Base-by-base conservation (phyloP, 2,113 vertebrate genomes). In the Australoheros scitulus region DNA sequence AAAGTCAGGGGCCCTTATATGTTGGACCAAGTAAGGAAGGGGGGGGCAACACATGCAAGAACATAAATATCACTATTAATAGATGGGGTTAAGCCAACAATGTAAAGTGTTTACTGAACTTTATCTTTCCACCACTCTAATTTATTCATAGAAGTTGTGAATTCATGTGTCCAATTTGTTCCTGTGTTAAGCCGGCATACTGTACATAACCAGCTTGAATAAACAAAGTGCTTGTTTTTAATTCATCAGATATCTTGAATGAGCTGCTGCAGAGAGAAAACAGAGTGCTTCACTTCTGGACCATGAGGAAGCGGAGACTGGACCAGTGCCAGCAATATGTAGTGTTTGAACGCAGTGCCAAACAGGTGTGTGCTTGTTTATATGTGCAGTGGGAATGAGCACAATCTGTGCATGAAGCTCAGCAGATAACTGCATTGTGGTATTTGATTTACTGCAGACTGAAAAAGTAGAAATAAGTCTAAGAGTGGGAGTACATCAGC, bases 251-350 rank as follows among this genome's bases (percentile, higher is more conserved):
- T 92, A 99, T 99, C 90, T 92, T 99, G 93, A 99, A 99, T 87
- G 98, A 99, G 82, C 90, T 99, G 91, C 97, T 99, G 93, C 98
- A 99, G 92, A 96, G 98, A 89, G 98, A 99, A 94, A 99, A 99
- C 93, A 94, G 98, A 89, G 98, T 99, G 29, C 92, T 99, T 52
- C 98, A 99, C 92, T 99, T 99, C 79, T 99, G 98, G 98, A 99
- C 98, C 59, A 98, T 99, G 97, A 96, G 98, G 75, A 99, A 99
- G 93, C 95, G 98, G 18, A 94, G 98, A 61, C 96, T 99, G 83
- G 98, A 99, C 94, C 98, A 99, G 81, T 99, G 98, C 92, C 98
- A 99, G 64, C 98, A 99, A 82, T 99, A 98, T 4, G 98, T 99
- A 59, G 98, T 99, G 84, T 99, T 99, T 90, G 98, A 99, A 91